phyloP scores from a whole-genome alignment of 1,140 invertebrate species.

The Drosophila rhopaloa region DNA sequence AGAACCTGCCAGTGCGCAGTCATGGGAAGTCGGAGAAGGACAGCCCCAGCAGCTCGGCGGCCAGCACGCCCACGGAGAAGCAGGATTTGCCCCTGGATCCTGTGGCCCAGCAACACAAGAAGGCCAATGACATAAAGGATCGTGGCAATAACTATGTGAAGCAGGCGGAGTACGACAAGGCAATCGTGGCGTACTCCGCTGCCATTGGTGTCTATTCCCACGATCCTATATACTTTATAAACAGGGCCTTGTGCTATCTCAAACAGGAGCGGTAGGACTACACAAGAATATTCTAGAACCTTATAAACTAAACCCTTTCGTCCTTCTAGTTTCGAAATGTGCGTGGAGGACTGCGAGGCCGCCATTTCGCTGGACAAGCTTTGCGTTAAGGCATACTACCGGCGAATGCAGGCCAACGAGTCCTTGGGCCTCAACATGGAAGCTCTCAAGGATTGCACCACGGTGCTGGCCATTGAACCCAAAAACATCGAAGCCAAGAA shows the following conservation, averaged over 20 bases:
- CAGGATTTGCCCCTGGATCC: constrained; percentile 58
- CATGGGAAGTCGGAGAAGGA: constrained; percentile 35
- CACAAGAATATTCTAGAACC: background rate
- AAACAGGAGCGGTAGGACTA: constrained; percentile 90
- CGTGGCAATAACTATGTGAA: constrained; percentile 94
- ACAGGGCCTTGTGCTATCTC: constrained; percentile 94
- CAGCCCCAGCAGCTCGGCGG: constrained; percentile 35
- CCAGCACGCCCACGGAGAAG: constrained; percentile 69
- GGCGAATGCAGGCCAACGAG: constrained; percentile 84
- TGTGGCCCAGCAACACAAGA: constrained; percentile 78
- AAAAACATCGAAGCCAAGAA: constrained; percentile 77
- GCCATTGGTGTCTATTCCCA: constrained; percentile 91
- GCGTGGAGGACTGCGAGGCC: constrained; percentile 73
- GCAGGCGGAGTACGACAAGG: constrained; percentile 90
- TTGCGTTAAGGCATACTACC: constrained; percentile 77
- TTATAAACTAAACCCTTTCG: background rate
- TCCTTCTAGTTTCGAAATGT: constrained; percentile 59
- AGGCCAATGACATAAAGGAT: constrained; percentile 85
- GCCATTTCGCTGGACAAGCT: constrained; percentile 70
- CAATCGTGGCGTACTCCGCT: constrained; percentile 91
- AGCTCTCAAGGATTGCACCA: constrained; percentile 79
- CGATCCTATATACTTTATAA: constrained; percentile 94
- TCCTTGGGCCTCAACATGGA: constrained; percentile 76
- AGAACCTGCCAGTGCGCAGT: constrained; percentile 63
- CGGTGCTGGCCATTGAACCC: constrained; percentile 72